Evolutionary conservation across 2,797 vertebrate genomes (phyloP).

Genomic region (Tachyglossus aculeatus): DNA sequence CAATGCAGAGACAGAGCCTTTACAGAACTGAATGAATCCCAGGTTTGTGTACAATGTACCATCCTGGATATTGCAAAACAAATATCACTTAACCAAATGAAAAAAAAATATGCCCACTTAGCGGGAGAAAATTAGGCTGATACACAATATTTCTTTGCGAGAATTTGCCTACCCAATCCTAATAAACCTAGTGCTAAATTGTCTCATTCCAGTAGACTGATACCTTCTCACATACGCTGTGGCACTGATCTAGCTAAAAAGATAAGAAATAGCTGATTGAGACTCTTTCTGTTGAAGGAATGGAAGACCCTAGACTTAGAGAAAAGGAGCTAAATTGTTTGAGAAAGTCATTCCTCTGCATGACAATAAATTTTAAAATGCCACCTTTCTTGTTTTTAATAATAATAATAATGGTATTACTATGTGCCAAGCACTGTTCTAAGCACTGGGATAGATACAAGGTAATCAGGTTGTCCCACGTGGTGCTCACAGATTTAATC

Average conservation of each 20-base stretch:
- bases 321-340: neutral
- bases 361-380: neutral
- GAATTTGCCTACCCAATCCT: slow-evolving; percentile 46
- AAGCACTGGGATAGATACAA: neutral
- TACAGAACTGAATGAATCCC: neutral
- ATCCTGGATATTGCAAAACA: slow-evolving; percentile 7
- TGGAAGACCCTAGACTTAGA: neutral
- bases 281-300: neutral
- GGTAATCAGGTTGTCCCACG: neutral
- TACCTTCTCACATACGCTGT: neutral
- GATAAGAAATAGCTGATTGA: neutral
- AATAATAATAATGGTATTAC: too few relatives aligned
- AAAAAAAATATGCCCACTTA: neutral
- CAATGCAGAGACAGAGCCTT: neutral
- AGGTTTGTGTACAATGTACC: neutral
- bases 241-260: neutral
- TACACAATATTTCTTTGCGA: slow-evolving; percentile 46
- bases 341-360: neutral
- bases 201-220: neutral
- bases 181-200: slow-evolving; percentile 32
- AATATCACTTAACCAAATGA: slow-evolving; percentile 15
- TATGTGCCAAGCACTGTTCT: neutral
- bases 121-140: slow-evolving; percentile 32
- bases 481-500: too few relatives aligned
- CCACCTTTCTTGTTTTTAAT: neutral